Evolutionary conservation across 2,113 vertebrate genomes (phyloP).

Genomic region (Trogon surrucura): DNA sequence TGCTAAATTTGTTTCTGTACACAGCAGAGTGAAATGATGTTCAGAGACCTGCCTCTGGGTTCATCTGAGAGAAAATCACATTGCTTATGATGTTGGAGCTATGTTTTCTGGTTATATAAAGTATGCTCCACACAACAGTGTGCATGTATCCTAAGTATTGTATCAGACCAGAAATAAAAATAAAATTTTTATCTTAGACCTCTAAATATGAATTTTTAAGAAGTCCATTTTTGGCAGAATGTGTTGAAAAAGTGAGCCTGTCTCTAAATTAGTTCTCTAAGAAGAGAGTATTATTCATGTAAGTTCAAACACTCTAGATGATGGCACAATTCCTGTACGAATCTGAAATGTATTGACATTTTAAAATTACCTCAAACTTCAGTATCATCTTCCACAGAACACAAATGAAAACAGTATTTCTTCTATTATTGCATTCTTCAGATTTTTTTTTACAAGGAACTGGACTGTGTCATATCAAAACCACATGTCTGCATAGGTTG

Average conservation of each 20-base stretch:
- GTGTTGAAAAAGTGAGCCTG: not conserved
- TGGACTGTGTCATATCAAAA: not conserved
- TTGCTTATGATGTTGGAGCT: not conserved
- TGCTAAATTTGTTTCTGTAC: not conserved
- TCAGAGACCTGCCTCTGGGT: not conserved
- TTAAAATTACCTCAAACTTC: not conserved
- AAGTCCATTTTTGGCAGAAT: not conserved
- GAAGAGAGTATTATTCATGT: not conserved
- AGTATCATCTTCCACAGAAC: not conserved
- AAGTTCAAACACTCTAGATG: not conserved
- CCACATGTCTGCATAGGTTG: accelerated
- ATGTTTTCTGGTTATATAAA: not conserved
- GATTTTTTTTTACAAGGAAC: not conserved
- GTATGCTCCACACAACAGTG: not conserved
- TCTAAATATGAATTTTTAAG: not conserved
- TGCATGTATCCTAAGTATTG: not conserved
- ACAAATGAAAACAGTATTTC: not conserved
- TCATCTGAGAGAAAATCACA: not conserved
- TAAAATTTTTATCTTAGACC: not conserved
- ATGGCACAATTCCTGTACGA: not conserved
- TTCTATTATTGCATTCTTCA: not conserved
- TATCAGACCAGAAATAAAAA: not conserved
- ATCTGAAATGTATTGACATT: not conserved
- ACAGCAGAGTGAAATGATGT: not conserved
- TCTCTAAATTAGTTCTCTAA: not conserved